Evolutionary conservation across 2,113 vertebrate species (phyloP).

Genomic region (Chiloscyllium plagiosum): DNA sequence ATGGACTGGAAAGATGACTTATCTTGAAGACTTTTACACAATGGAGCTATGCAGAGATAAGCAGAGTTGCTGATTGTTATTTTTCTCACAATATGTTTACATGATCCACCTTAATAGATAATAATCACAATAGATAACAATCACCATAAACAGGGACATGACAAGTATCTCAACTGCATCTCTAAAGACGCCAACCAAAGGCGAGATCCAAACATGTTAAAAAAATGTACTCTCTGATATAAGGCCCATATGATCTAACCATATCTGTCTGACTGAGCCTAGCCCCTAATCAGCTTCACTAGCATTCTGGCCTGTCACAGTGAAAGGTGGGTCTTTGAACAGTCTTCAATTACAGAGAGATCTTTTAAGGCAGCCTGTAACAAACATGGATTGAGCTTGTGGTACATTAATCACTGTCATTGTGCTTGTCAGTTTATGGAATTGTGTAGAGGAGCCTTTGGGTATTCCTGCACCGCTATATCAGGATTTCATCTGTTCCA

Average conservation of each 20-base stretch:
- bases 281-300: neutral
- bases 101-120: too few relatives aligned
- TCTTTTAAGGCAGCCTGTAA: neutral
- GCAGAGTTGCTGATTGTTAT: neutral
- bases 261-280: neutral
- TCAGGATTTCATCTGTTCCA: neutral
- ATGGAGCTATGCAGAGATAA: constrained; percentile 57
- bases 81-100: constrained; percentile 16
- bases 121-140: too few relatives aligned
- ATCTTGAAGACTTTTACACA: constrained; percentile 71
- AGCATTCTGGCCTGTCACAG: neutral
- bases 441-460: neutral
- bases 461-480: neutral
- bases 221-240: neutral
- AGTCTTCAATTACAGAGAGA: neutral
- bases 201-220: neutral
- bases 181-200: neutral
- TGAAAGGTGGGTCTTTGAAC: neutral
- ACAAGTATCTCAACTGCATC: neutral
- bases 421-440: neutral
- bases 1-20: constrained; percentile 63
- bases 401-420: neutral
- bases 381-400: neutral
- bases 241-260: neutral
- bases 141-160: neutral